Percentiles rank a stretch among this genome's conserved stretches.
Conservation (phyloP, 2,797 vertebrate genomes). For the Odontamblyopus lacepedii region DNA sequence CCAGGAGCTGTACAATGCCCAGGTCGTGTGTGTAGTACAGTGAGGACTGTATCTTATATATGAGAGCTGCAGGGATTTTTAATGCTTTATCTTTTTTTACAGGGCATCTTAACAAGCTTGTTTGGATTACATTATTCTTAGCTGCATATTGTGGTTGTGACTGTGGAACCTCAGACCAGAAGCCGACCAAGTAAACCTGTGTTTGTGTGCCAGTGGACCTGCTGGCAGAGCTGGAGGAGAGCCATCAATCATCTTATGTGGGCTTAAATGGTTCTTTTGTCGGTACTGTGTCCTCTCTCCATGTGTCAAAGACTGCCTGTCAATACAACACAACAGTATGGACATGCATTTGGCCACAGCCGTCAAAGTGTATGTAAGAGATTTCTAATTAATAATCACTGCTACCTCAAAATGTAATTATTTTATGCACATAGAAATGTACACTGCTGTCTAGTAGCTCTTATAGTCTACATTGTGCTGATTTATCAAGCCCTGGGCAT, state of each 20-base stretch:
- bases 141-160: no score
- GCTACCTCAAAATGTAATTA: neutral
- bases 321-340: neutral
- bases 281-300: no score
- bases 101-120: no score
- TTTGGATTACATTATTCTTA: no score
- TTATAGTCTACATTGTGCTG: no score
- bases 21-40: no score
- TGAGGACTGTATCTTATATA: no score
- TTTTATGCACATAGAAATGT: neutral
- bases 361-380: neutral
- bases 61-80: no score
- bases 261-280: neutral
- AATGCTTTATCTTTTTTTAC: no score
- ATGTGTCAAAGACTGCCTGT: neutral
- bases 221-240: neutral
- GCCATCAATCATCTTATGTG: conserved; percentile 6
- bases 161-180: neutral
- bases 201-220: neutral
- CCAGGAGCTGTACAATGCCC: no score
- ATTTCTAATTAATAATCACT: neutral
- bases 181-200: neutral
- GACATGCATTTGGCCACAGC: neutral
- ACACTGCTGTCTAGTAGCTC: neutral
- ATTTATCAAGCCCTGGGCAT: no score